Percentiles rank a stretch among this genome's conserved stretches.
phyloP scores from a whole-genome alignment of 2,113 vertebrate genomes.

The Agapornis roseicollis region DNA sequence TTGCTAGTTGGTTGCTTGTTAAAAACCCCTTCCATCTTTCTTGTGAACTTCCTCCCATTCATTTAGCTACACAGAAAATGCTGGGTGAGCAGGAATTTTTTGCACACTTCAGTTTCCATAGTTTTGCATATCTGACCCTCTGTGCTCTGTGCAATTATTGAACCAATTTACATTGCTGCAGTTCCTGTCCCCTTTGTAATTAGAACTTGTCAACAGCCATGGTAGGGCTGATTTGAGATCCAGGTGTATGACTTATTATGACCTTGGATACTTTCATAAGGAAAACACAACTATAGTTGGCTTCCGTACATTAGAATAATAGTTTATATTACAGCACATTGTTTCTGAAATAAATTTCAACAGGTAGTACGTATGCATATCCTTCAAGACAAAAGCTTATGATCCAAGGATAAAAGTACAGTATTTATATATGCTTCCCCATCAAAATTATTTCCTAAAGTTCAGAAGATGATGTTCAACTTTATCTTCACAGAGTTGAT shows the following conservation, averaged over 20 bases:
- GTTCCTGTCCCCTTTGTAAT: not conserved
- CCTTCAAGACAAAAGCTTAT: not conserved
- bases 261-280: not conserved
- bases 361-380: fast-evolving
- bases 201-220: not conserved
- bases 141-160: not conserved
- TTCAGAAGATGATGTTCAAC: not conserved
- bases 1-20: not conserved
- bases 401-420: not conserved
- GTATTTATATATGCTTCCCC: not conserved
- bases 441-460: not conserved
- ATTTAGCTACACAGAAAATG: not conserved
- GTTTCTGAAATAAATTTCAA: not conserved
- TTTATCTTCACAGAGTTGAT: not conserved
- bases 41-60: constrained; percentile 4
- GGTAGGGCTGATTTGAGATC: not conserved
- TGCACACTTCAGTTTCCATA: not conserved
- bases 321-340: not conserved
- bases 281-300: not conserved
- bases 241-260: not conserved
- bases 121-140: not conserved
- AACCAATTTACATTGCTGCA: not conserved
- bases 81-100: not conserved
- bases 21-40: not conserved
- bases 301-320: not conserved